Percentiles rank a stretch among this genome's conserved stretches.
phyloP scores from a whole-genome alignment of 2,113 vertebrate genomes.

The Zeus faber region DNA sequence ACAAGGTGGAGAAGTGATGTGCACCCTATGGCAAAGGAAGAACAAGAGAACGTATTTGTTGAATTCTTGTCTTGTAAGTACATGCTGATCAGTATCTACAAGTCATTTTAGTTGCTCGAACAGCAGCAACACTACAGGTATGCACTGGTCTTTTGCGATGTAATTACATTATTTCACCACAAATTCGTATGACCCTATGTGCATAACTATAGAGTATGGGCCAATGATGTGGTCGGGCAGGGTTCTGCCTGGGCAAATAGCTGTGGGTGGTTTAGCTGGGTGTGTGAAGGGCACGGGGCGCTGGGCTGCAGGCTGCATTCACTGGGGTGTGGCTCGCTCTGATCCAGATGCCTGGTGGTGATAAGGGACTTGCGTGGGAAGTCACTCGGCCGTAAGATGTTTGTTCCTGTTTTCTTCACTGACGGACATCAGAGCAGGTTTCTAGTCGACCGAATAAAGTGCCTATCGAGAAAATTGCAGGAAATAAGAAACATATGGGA shows the following conservation, averaged over 20 bases:
- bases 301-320: neutral
- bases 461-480: slow-evolving; percentile 43
- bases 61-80: slow-evolving; percentile 9
- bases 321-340: neutral
- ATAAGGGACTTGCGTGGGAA: slow-evolving; percentile 15
- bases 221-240: neutral
- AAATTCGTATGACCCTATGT: slow-evolving; percentile 11
- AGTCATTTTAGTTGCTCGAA: no score
- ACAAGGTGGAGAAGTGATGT: slow-evolving; percentile 4
- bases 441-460: slow-evolving; percentile 31
- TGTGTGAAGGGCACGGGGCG: slow-evolving; percentile 4
- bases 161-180: neutral
- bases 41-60: neutral
- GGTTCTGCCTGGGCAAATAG: slow-evolving; percentile 29
- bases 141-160: neutral
- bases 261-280: slow-evolving; percentile 18
- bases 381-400: slow-evolving; percentile 24
- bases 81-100: slow-evolving; percentile 13
- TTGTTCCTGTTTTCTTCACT: slow-evolving; percentile 38
- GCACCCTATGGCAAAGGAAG: no score
- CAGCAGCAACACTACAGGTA: no score
- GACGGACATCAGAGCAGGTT: slow-evolving; percentile 31
- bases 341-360: slow-evolving; percentile 7
- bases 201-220: slow-evolving; percentile 4
- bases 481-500: slow-evolving; percentile 53